These are phyloP conservation scores for Mareca penelope DNA, from an alignment of 2,797 vertebrate species.

Conservation along the genomic window DNA sequence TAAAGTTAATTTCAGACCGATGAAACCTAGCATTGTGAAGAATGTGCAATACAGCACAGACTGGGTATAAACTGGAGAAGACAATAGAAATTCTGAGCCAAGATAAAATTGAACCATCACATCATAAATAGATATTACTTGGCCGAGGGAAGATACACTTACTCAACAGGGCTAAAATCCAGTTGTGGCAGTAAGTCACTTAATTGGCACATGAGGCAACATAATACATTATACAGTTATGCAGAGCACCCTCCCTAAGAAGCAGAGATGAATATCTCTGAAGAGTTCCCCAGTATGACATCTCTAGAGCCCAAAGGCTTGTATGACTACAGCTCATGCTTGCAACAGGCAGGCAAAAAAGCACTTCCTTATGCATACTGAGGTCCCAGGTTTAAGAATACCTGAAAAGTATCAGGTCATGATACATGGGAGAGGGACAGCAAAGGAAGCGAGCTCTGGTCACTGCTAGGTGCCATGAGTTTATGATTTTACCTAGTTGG, in stretches of 20 bases:
- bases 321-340: neutral
- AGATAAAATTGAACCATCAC: neutral
- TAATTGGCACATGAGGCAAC: neutral
- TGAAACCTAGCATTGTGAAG: neutral
- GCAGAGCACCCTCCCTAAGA: neutral
- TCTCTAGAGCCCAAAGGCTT: neutral
- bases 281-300: neutral
- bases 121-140: neutral
- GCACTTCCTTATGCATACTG: rapidly evolving
- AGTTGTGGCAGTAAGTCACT: neutral
- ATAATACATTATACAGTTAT: rapidly evolving
- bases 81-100: neutral
- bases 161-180: neutral
- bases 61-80: neutral
- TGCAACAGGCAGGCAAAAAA: neutral
- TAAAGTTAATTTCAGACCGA: neutral
- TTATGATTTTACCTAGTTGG: neutral
- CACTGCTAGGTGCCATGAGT: rapidly evolving
- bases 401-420: neutral
- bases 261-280: neutral
- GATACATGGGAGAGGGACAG: neutral
- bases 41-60: neutral
- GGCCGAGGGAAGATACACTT: neutral
- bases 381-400: neutral
- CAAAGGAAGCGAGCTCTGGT: neutral